Percentiles rank a stretch among this genome's conserved stretches.
phyloP scores from a whole-genome alignment of 2,113 vertebrate genomes.

The Arvicanthis niloticus region DNA sequence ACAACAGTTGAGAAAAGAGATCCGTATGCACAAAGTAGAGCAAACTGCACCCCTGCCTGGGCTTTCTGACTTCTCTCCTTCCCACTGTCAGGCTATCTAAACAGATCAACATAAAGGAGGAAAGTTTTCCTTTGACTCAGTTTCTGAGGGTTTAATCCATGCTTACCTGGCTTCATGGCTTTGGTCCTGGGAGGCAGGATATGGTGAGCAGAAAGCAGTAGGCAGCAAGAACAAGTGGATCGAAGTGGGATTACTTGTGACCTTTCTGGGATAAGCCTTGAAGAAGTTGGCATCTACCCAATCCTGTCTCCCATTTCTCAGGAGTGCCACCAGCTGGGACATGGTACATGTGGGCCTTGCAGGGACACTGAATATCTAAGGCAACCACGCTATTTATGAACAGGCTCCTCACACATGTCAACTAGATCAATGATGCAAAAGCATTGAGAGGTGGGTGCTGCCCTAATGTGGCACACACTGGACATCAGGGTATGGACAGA shows the following conservation, averaged over 20 bases:
- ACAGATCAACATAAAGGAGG: not conserved
- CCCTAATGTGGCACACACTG: not conserved
- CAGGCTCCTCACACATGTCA: not conserved
- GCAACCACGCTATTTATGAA: not conserved
- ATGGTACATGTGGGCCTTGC: not conserved
- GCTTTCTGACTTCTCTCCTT: not conserved
- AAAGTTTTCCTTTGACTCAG: not conserved
- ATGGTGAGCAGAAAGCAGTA: not conserved
- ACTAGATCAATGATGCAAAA: not conserved
- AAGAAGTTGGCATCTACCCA: not conserved
- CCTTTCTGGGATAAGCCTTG: not conserved
- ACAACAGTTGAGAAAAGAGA: not conserved
- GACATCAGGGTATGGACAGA: accelerated
- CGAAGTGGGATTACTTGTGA: not conserved
- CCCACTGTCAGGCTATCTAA: not conserved
- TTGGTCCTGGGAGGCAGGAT: no score
- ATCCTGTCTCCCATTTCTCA: not conserved
- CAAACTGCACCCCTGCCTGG: not conserved
- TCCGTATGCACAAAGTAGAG: not conserved
- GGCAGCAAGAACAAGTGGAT: no score
- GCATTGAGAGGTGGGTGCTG: not conserved
- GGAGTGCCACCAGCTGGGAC: not conserved
- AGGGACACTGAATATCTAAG: no score
- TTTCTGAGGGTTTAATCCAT: not conserved
- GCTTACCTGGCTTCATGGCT: not conserved